These are phyloP conservation scores for Callinectes sapidus DNA, from an alignment of 2,888 invertebrate species.

Conservation along the genomic window DNA sequence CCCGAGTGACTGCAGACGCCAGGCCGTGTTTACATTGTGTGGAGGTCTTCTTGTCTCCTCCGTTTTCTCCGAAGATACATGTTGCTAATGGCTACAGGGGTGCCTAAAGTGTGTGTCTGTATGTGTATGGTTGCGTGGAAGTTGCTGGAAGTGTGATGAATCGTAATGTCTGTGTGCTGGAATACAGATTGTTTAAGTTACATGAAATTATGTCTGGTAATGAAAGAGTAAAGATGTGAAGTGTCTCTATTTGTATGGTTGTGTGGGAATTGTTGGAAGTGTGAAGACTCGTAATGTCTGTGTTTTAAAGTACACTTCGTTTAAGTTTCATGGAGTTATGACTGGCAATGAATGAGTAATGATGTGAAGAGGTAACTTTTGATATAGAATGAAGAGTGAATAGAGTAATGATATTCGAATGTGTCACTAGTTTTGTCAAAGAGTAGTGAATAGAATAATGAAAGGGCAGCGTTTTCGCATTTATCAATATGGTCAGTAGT, in stretches of 20 bases:
- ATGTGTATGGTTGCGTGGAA: neutral
- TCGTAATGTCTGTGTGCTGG: neutral
- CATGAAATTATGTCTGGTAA: neutral
- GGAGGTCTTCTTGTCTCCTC: conserved; percentile 20
- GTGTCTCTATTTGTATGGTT: neutral
- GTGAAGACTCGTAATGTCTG: neutral
- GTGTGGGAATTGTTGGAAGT: neutral
- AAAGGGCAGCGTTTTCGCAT: neutral
- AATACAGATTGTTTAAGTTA: neutral
- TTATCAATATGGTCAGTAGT: neutral
- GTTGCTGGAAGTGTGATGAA: neutral
- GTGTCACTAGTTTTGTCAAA: neutral
- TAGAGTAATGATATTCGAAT: neutral
- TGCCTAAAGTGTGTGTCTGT: neutral
- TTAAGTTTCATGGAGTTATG: neutral
- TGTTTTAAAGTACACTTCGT: neutral
- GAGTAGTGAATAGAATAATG: neutral
- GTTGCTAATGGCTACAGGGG: neutral
- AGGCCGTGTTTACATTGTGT: neutral
- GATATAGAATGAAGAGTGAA: neutral
- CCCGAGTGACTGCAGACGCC: conserved; percentile 34
- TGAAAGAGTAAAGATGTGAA: neutral
- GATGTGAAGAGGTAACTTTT: neutral
- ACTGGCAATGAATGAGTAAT: neutral
- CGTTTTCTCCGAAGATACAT: conserved; percentile 8